These are phyloP conservation scores for Hystrix cristata DNA, from an alignment of 2,113 vertebrate genomes.

Conservation along the genomic window DNA sequence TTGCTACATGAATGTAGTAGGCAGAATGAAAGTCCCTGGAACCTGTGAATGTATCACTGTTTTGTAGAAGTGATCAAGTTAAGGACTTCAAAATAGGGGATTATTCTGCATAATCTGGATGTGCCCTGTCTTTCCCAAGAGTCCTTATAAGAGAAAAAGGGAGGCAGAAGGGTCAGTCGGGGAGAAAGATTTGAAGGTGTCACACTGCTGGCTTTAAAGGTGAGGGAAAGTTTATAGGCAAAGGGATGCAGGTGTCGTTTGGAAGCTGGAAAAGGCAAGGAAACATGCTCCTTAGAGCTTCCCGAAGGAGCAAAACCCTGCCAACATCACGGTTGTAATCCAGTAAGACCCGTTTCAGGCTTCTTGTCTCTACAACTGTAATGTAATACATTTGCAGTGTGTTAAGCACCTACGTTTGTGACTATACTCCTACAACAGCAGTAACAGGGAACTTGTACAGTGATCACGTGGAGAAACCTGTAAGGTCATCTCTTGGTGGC, in stretches of 20 bases:
- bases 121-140: rapidly evolving
- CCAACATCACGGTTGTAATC: neutral
- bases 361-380: neutral
- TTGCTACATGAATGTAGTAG: neutral
- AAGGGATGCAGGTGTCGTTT: neutral
- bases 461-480: rapidly evolving
- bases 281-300: neutral
- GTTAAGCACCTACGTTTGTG: neutral
- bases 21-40: neutral
- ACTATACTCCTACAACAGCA: neutral
- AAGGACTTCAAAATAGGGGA: neutral
- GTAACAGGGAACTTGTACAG: too few species aligned
- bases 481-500: neutral
- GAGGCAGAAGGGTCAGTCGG: neutral
- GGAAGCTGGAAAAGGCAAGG: neutral
- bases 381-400: neutral
- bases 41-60: neutral
- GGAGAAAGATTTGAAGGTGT: neutral
- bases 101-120: neutral
- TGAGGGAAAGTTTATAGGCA: neutral
- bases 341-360: neutral
- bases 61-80: neutral
- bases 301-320: neutral
- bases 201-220: neutral
- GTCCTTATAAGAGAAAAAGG: neutral